These are phyloP conservation scores for Drosophila mimica DNA, from an alignment of 2,888 invertebrate genomes.

Conservation along the genomic window DNA sequence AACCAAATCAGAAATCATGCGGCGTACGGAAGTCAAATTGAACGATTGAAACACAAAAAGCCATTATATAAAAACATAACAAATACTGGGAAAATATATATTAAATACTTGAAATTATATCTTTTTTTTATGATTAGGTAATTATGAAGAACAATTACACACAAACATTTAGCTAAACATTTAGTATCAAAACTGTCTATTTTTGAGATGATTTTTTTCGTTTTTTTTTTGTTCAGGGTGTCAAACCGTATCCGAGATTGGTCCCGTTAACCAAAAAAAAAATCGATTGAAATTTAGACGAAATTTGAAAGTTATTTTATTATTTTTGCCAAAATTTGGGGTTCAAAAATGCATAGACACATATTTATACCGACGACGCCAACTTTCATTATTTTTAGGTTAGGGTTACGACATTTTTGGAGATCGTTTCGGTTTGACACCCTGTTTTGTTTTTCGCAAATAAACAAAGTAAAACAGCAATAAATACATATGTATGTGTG, in stretches of 20 bases:
- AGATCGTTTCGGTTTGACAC: background rate
- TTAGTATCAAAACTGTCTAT: conserved; percentile 39
- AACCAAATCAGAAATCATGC: conserved; percentile 39
- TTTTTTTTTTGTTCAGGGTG: conserved; percentile 10
- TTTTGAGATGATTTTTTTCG: conserved; percentile 10
- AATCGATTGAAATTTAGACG: background rate
- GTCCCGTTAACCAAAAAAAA: background rate
- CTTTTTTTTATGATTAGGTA: conserved; percentile 3
- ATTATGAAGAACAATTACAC: conserved; percentile 45
- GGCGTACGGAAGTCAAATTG: conserved; percentile 10
- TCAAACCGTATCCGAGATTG: background rate
- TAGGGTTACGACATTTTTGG: background rate
- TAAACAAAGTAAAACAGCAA: conserved; percentile 55
- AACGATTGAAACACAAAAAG: conserved; percentile 33
- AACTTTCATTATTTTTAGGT: background rate
- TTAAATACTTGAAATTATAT: conserved; percentile 24
- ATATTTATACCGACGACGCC: background rate
- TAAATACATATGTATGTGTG: conserved; percentile 47
- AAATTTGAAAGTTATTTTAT: background rate
- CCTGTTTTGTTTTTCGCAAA: conserved; percentile 3
- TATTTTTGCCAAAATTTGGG: background rate
- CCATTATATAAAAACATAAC: background rate
- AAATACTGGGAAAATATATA: conserved; percentile 5
- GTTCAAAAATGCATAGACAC: background rate
- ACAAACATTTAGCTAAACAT: conserved; percentile 69